Evolutionary conservation across 2,113 vertebrate species (phyloP).

Genomic region (Equus przewalskii): DNA sequence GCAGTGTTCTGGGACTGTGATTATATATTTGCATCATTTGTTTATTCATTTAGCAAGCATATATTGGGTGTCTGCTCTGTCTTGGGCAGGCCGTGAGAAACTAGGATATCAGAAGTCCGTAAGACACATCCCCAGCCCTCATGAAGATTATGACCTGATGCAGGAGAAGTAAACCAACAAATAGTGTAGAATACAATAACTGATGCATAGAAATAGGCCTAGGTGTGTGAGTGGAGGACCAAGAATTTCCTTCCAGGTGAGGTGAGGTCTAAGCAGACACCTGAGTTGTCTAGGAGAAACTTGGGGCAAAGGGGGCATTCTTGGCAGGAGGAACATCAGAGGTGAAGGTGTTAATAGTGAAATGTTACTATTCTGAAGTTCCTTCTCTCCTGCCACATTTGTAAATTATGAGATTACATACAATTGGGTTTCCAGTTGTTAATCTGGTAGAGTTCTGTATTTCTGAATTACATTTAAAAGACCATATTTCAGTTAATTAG

Average conservation of each 20-base stretch:
- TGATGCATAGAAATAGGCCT: accelerated
- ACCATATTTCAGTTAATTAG: neutral
- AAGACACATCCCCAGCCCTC: too few species aligned
- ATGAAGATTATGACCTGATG: neutral
- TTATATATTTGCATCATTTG: neutral
- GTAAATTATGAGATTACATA: neutral
- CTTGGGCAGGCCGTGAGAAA: neutral
- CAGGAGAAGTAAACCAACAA: neutral
- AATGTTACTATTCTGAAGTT: neutral
- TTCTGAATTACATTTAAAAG: neutral
- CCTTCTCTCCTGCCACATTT: neutral
- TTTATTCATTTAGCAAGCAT: neutral
- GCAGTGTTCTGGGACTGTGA: neutral
- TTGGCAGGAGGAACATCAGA: neutral
- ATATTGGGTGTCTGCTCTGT: neutral
- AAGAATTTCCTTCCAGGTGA: neutral
- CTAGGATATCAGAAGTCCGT: neutral
- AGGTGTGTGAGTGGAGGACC: accelerated
- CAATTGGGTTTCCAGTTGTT: neutral
- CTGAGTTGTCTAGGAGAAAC: neutral
- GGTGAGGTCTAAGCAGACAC: neutral
- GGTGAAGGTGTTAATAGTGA: neutral
- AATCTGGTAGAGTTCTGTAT: neutral
- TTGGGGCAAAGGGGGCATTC: neutral
- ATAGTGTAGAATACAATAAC: neutral